phyloP scores from a whole-genome alignment of 1,140 invertebrate genomes.

The Eumaeus atala region DNA sequence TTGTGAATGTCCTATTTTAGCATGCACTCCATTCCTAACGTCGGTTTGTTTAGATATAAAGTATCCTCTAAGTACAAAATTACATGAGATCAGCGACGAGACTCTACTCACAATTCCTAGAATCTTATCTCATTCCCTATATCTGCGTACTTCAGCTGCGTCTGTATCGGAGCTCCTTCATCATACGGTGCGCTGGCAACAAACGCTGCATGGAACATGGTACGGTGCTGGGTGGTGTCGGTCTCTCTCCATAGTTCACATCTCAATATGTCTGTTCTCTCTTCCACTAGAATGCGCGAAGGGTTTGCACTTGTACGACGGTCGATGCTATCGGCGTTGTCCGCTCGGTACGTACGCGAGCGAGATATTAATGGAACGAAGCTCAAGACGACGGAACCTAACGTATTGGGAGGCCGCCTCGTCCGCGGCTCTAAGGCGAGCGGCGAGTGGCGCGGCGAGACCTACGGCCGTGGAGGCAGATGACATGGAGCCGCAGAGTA shows the following conservation, averaged over 20 bases:
- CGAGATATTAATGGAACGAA: conserved; percentile 50
- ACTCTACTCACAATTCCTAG: conserved; percentile 52
- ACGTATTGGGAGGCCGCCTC: conserved; percentile 40
- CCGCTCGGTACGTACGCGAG: conserved; percentile 58
- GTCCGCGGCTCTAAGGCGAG: conserved; percentile 22
- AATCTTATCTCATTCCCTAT: conserved; percentile 39
- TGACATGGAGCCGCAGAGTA: conserved; percentile 48
- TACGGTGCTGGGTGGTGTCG: conserved; percentile 65
- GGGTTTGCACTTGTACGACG: conserved; percentile 69
- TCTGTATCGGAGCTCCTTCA: conserved; percentile 44
- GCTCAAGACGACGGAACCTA: conserved; percentile 58
- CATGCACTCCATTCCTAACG: conserved; percentile 29
- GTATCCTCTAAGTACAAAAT: conserved; percentile 45
- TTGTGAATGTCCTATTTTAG: conserved; percentile 45
- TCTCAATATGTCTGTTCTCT: conserved; percentile 61
- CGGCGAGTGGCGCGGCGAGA: conserved; percentile 37
- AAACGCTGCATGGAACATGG: conserved; percentile 64
- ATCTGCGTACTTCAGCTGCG: conserved; percentile 45
- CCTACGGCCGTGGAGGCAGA: conserved; percentile 43
- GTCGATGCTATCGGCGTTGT: conserved; percentile 57
- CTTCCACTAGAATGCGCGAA: conserved; percentile 69
- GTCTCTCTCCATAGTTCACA: conserved; percentile 36
- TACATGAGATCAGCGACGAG: conserved; percentile 72
- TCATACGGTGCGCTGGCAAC: conserved; percentile 49
- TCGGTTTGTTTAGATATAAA: conserved; percentile 41